Base-by-base conservation (phyloP, 2,797 vertebrate genomes). In the Cetoscarus ocellatus region DNA sequence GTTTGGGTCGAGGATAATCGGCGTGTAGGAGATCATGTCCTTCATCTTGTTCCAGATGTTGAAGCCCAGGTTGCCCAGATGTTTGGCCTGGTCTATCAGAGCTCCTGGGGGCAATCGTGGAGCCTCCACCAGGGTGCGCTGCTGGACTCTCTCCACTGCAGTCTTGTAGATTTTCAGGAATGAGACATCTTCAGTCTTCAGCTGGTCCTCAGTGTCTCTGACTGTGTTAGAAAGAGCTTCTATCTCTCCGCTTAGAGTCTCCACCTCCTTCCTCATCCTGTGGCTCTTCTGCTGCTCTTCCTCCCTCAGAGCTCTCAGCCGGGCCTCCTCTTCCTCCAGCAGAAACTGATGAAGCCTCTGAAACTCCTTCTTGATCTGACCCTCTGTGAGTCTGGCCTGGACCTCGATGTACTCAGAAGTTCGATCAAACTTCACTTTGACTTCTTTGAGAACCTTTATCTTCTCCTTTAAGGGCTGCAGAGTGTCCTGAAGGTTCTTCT, bases 281-380 rank as follows among this genome's bases (percentile, higher is more conserved):
- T 49, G 47, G 17, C n/a, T 49, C 47, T 49, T 49, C 47, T 49
- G 47, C 47, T 49, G 3, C 47, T 49, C 47, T 49, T 49, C 47
- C 47, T 49, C 17, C 47, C 47, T 27, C 27, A 27, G 27, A 27
- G 27, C 27, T 27, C 27, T 27, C 27, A 27, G 27, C 27, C 27
- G 27, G 27, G 27, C 27, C 27, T 27, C 27, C 27, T 27, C 27
- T 27, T 27, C 27, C 27, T 27, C 27, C 27, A 2, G 27, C 27
- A 27, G 27, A 27, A 27, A 27, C 27, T 27, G 27, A 27, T 27
- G 27, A 27, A 27, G 27, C 27, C 2, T 4, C 27, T 27, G 27
- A 27, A 27, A 27, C 27, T 27, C 2, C 27, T 27, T 27, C 47
- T 49, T 18, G 17, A 49, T 18, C n/a, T 49, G 47, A 5, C 8